Evolutionary conservation across 2,888 invertebrate species (phyloP).

Genomic region (Thumatha senex): DNA sequence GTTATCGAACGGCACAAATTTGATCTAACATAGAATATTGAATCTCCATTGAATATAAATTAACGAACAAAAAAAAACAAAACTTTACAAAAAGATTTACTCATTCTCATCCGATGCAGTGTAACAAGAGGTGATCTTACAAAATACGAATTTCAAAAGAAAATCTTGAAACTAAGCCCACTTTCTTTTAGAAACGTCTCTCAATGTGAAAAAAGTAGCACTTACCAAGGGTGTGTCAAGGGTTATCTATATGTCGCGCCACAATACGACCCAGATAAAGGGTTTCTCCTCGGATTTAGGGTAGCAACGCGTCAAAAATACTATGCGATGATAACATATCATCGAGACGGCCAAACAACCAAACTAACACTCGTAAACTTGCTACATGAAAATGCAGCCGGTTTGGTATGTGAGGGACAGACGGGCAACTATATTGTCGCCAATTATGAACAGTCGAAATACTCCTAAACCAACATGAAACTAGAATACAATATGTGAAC

Average conservation of each 20-base stretch:
- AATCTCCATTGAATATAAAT: not conserved
- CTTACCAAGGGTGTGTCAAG: conserved; percentile 16
- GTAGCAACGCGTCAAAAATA: conserved; percentile 46
- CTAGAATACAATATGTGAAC: too few species aligned
- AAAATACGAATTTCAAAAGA: conserved; percentile 23
- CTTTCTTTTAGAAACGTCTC: conserved; percentile 19
- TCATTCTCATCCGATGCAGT: not conserved
- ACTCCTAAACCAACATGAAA: too few species aligned
- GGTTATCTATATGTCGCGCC: conserved; percentile 43
- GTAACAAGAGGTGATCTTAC: conserved; percentile 14
- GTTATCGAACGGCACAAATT: too few species aligned
- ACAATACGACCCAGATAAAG: conserved; percentile 47
- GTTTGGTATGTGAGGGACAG: conserved; percentile 29
- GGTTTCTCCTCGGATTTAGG: conserved; percentile 40
- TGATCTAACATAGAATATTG: not conserved
- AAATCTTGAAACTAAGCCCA: conserved; percentile 29
- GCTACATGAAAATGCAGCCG: conserved; percentile 56
- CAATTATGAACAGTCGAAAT: not conserved
- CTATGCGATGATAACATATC: conserved; percentile 66
- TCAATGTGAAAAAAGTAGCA: conserved; percentile 35
- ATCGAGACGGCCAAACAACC: conserved; percentile 58
- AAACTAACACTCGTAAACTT: conserved; percentile 72
- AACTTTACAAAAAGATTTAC: not conserved
- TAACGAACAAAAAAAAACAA: not conserved
- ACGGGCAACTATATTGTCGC: conserved; percentile 37